A percentile compares a stretch with the other conserved stretches of the same genome.
Conservation (phyloP, 1,140 invertebrate genomes). For the Papilio aristodemus region DNA sequence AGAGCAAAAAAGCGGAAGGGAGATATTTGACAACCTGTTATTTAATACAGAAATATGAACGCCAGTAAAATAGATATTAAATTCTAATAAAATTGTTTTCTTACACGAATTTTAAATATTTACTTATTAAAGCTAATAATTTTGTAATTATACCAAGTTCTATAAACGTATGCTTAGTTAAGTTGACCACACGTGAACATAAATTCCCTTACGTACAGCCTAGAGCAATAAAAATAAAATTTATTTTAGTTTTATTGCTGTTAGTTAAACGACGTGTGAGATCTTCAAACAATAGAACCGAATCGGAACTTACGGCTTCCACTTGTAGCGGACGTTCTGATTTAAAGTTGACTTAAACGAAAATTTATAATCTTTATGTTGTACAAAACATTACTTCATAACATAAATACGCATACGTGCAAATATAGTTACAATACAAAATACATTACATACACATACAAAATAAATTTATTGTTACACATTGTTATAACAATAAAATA, state of each 20-base stretch:
- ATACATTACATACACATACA: no score
- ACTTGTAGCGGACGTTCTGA: background rate
- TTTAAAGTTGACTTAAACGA: background rate
- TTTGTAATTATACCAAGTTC: background rate
- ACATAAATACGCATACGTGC: no score
- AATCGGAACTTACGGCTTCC: background rate
- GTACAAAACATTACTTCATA: no score
- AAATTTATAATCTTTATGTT: no score
- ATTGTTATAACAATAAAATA: no score
- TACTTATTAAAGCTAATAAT: background rate
- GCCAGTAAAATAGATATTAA: no score
- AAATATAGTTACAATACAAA: no score
- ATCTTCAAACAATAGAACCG: constrained; percentile 9
- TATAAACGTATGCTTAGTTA: background rate
- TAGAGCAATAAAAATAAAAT: constrained; percentile 17
- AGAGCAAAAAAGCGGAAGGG: no score
- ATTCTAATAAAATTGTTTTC: background rate
- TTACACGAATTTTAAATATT: background rate
- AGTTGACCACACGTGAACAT: constrained; percentile 18
- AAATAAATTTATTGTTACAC: no score
- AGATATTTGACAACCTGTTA: no score
- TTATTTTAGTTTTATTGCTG: constrained; percentile 28
- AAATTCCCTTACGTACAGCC: background rate
- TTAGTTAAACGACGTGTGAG: constrained; percentile 21
- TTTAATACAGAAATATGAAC: no score